A percentile compares a stretch with the other conserved stretches of the same genome.
Evolutionary conservation across 2,113 vertebrate genomes (phyloP).

Genomic region (Amazona guildingii): DNA sequence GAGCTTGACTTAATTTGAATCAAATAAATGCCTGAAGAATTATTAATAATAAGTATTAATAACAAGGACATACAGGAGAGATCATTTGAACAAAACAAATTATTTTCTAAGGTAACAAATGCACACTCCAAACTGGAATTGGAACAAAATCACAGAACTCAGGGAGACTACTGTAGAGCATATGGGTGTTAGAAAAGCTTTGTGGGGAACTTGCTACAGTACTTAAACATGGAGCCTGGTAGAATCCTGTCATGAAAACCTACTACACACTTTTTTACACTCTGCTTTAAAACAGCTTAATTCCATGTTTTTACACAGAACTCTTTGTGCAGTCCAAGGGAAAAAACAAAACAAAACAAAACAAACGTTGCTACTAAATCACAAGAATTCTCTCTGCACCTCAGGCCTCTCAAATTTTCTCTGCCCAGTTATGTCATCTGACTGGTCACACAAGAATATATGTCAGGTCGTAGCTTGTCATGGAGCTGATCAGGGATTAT

Average conservation of each 20-base stretch:
- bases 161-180: background rate
- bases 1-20: background rate
- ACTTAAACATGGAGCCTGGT: background rate
- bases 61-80: background rate
- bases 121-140: background rate
- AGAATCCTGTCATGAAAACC: background rate
- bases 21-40: background rate
- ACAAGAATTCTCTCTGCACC: background rate
- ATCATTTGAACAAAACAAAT: background rate
- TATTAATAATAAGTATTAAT: background rate
- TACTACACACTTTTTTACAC: background rate
- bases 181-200: background rate
- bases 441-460: constrained; percentile 25
- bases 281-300: background rate
- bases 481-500: background rate
- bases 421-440: constrained; percentile 29
- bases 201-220: background rate
- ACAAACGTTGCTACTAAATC: background rate
- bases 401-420: background rate
- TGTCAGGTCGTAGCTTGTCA: constrained; percentile 26
- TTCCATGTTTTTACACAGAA: background rate
- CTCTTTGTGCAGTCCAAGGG: background rate
- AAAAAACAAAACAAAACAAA: background rate
- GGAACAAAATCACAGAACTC: background rate
- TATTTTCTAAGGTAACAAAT: background rate